phyloP scores from a whole-genome alignment of 2,113 vertebrate genomes.

The Cebidichthys violaceus region DNA sequence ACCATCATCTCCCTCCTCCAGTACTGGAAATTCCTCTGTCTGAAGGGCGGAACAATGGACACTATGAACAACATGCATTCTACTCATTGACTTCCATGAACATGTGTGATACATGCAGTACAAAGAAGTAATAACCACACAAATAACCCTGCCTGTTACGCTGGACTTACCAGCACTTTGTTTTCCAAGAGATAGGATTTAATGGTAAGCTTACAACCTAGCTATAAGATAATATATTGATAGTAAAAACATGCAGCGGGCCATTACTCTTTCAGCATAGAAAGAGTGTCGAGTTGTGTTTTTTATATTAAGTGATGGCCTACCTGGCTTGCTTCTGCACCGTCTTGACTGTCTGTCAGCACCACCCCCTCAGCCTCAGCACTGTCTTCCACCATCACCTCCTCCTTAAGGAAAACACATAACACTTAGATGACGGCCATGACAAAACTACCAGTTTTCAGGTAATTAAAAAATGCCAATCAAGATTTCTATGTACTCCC shows the following conservation, averaged over 20 bases:
- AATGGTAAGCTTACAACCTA: not conserved
- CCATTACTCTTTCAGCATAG: not conserved
- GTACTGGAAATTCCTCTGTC: conserved; percentile 86
- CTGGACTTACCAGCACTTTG: too few species aligned
- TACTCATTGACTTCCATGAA: not conserved
- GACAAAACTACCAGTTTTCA: not conserved
- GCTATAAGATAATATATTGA: not conserved
- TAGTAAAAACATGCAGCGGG: not conserved
- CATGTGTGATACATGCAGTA: not conserved
- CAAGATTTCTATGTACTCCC: not conserved
- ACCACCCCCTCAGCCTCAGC: conserved; percentile 90
- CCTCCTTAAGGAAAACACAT: conserved; percentile 84
- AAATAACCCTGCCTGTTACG: not conserved
- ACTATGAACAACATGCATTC: not conserved
- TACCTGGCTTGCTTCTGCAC: conserved; percentile 89
- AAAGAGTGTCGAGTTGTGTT: not conserved
- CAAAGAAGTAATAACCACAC: not conserved
- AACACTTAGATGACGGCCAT: conserved; percentile 1
- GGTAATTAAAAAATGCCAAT: not conserved
- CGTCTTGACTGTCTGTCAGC: conserved; percentile 90
- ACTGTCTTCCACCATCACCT: conserved; percentile 90
- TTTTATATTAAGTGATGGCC: not conserved
- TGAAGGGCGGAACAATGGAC: conserved; percentile 21
- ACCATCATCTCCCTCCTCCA: conserved; percentile 88
- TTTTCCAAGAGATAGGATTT: not conserved